Percentiles rank a stretch among this genome's conserved stretches.
phyloP scores from a whole-genome alignment of 1,140 invertebrate species.

The Drosophila bocki region DNA sequence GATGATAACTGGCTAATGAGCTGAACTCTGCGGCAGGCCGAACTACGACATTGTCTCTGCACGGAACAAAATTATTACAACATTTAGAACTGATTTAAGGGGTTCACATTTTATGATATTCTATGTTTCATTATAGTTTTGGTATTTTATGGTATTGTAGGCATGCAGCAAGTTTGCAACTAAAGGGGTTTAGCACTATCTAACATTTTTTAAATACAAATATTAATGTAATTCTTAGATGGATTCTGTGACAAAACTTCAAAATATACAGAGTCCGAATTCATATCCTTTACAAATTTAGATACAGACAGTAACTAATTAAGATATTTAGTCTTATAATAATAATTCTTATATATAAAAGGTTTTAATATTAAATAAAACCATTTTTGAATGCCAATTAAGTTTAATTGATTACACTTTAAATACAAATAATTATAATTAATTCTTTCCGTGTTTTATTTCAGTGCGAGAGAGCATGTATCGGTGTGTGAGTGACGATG shows the following conservation, averaged over 20 bases:
- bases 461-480: background rate
- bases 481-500: slow-evolving; percentile 2
- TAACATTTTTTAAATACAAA: too few species aligned
- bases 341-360: too few species aligned
- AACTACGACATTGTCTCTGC: slow-evolving; percentile 52
- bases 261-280: too few species aligned
- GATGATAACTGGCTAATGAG: slow-evolving; percentile 83
- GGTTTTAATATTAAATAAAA: background rate
- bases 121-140: background rate
- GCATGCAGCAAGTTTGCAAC: too few species aligned
- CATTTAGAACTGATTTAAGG: background rate
- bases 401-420: background rate
- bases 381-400: background rate
- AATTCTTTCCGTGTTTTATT: background rate
- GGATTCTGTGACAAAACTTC: too few species aligned
- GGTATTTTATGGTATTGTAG: background rate
- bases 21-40: slow-evolving; percentile 68
- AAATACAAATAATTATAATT: background rate
- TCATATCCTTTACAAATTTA: too few species aligned
- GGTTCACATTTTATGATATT: background rate
- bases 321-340: too few species aligned
- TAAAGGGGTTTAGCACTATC: too few species aligned
- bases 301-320: too few species aligned
- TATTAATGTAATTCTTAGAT: too few species aligned
- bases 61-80: background rate